Conservation (phyloP, 2,113 vertebrate genomes). For the Scolopax mira region DNA sequence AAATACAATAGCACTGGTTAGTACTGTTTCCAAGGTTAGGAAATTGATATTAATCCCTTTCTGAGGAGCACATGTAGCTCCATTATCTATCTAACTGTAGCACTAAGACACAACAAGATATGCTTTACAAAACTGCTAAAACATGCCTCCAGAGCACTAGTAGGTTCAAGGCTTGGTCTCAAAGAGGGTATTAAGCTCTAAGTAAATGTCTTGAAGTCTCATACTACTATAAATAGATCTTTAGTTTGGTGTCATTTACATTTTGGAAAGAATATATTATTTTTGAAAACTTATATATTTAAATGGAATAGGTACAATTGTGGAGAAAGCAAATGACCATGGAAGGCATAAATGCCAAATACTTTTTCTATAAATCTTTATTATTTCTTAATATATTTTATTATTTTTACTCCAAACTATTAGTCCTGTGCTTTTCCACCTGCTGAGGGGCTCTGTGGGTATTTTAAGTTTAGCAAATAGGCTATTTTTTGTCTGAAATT, state of each 20-base stretch:
- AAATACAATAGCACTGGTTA: not conserved
- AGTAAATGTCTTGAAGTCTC: not conserved
- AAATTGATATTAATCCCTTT: not conserved
- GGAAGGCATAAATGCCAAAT: not conserved
- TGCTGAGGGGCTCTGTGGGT: not conserved
- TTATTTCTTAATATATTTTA: not conserved
- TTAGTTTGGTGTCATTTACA: not conserved
- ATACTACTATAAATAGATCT: not conserved
- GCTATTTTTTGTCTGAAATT: slow-evolving; percentile 15
- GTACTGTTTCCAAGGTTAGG: not conserved
- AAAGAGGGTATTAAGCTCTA: not conserved
- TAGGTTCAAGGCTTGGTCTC: not conserved
- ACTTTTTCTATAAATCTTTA: not conserved
- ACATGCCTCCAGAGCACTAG: not conserved
- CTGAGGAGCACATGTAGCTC: not conserved
- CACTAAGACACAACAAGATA: not conserved
- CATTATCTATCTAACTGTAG: not conserved
- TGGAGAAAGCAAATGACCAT: not conserved
- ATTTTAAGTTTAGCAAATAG: not conserved
- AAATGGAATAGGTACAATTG: not conserved
- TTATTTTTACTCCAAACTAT: not conserved
- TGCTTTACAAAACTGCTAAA: not conserved
- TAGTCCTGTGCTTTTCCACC: not conserved
- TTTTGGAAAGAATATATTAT: not conserved
- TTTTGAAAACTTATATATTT: not conserved